These are phyloP conservation scores for Acyrthosiphon pisum DNA, from an alignment of 1,140 invertebrate genomes.

Conservation along the genomic window DNA sequence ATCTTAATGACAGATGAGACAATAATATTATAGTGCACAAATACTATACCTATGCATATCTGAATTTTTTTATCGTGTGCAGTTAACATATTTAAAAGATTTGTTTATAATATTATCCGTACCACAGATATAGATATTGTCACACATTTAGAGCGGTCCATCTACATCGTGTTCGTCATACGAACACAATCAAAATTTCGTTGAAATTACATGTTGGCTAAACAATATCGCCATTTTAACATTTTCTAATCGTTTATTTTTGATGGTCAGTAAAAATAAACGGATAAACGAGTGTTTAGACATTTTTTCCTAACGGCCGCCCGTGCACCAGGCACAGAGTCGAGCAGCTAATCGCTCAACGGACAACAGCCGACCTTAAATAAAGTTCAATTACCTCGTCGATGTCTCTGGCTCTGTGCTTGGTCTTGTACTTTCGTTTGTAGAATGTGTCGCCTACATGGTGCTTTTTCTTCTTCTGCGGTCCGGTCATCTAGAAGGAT, in stretches of 20 bases:
- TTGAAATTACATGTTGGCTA: not conserved
- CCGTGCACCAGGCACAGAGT: not conserved
- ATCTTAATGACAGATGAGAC: no score
- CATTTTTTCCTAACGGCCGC: not conserved
- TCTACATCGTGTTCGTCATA: not conserved
- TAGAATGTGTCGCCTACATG: constrained; percentile 79
- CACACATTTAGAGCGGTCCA: not conserved
- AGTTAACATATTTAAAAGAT: no score
- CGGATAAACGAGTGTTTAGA: not conserved
- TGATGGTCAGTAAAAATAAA: not conserved
- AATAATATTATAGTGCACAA: no score
- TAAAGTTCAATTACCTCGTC: constrained; percentile 69
- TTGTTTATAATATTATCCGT: not conserved
- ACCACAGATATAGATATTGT: not conserved
- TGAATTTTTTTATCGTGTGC: no score
- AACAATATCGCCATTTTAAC: not conserved
- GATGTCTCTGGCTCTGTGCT: constrained; percentile 77
- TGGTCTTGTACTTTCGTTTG: constrained; percentile 76
- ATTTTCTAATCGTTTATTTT: not conserved
- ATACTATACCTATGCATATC: no score
- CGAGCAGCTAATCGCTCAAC: not conserved
- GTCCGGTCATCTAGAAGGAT: constrained; percentile 59
- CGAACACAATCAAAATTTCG: not conserved
- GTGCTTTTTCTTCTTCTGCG: constrained; percentile 77
- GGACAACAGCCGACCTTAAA: not conserved